Evolutionary conservation across 30 jellyfish, hydroid and myxozoan species (phyloP).

Genomic region (Turritopsis dohrnii): DNA sequence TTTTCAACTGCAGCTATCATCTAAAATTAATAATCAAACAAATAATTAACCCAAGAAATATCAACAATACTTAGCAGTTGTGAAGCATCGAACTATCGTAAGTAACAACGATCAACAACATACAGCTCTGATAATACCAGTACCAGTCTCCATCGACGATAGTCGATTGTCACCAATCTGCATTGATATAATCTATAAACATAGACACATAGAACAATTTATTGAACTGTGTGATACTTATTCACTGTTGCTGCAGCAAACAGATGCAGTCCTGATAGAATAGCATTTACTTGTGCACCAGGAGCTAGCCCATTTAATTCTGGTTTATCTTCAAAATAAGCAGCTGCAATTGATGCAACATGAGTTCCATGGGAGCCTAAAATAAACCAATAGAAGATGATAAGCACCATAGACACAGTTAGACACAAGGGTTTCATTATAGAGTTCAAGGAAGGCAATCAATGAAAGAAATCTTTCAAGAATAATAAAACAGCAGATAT

Average conservation of each 20-base stretch:
- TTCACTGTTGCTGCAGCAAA: too few relatives aligned
- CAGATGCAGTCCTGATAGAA: too few relatives aligned
- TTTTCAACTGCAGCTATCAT: constrained; percentile 71
- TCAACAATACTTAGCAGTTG: too few relatives aligned
- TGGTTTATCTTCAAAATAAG: constrained; percentile 61
- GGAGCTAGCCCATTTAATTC: constrained; percentile 95
- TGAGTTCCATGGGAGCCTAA: constrained; percentile 98
- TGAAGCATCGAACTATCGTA: not conserved
- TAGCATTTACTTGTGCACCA: constrained; percentile 81
- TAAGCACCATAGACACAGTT: too few relatives aligned
- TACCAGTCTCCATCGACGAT: constrained; percentile 93
- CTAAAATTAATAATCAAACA: constrained; percentile 40
- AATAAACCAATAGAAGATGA: too few relatives aligned
- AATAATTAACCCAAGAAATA: not conserved
- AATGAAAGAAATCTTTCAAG: not conserved
- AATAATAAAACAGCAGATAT: too few relatives aligned
- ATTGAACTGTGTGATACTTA: too few relatives aligned
- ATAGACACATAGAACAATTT: not conserved
- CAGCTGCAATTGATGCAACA: constrained; percentile 93
- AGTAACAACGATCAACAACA: not conserved
- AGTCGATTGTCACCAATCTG: constrained; percentile 75
- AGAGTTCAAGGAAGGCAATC: not conserved
- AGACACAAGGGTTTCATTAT: not conserved
- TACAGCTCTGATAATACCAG: constrained; percentile 85
- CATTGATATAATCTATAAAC: constrained; percentile 80